Evolutionary conservation across 1,140 invertebrate species (phyloP).

Genomic region (Telenomus remus): DNA sequence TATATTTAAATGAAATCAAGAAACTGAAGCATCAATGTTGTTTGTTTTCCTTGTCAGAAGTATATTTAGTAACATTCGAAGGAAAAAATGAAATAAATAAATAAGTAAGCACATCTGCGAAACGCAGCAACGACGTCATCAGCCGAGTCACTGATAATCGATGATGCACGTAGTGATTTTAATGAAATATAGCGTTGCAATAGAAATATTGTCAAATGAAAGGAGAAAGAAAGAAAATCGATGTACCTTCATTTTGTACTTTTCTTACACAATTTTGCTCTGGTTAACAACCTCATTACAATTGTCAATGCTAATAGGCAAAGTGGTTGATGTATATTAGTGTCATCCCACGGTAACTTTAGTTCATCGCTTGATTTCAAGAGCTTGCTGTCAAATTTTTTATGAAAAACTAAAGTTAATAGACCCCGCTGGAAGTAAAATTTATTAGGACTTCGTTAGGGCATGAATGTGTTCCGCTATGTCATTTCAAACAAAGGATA

Average conservation of each 20-base stretch:
- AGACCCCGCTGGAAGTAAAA: slow-evolving; percentile 33
- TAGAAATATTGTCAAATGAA: slow-evolving; percentile 33
- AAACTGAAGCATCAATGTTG: slow-evolving; percentile 15
- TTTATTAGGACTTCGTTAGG: slow-evolving; percentile 46
- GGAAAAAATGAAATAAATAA: no score
- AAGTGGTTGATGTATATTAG: no score
- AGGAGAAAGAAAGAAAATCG: slow-evolving; percentile 38
- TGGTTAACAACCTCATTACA: slow-evolving; percentile 16
- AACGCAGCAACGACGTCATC: slow-evolving; percentile 49
- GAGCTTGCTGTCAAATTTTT: slow-evolving; percentile 28
- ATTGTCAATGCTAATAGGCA: no score
- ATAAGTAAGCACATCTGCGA: slow-evolving; percentile 16
- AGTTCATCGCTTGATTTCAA: slow-evolving; percentile 11
- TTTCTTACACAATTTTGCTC: slow-evolving; percentile 54
- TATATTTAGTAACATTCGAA: slow-evolving; percentile 6
- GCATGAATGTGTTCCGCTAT: slow-evolving; percentile 46
- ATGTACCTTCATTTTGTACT: slow-evolving; percentile 58
- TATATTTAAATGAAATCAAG: slow-evolving; percentile 36
- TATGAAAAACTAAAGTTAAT: slow-evolving; percentile 33
- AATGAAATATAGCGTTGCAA: slow-evolving; percentile 47
- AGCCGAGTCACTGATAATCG: slow-evolving; percentile 39
- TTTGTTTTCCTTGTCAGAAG: slow-evolving; percentile 27
- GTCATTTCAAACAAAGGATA: slow-evolving; percentile 52
- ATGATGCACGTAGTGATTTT: slow-evolving; percentile 55
- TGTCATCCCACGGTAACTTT: no score